Percentiles rank a stretch among this genome's conserved stretches.
These are phyloP conservation scores for Rousettus madagascariensis DNA, from an alignment of 2,797 vertebrate species.

Conservation along the genomic window DNA sequence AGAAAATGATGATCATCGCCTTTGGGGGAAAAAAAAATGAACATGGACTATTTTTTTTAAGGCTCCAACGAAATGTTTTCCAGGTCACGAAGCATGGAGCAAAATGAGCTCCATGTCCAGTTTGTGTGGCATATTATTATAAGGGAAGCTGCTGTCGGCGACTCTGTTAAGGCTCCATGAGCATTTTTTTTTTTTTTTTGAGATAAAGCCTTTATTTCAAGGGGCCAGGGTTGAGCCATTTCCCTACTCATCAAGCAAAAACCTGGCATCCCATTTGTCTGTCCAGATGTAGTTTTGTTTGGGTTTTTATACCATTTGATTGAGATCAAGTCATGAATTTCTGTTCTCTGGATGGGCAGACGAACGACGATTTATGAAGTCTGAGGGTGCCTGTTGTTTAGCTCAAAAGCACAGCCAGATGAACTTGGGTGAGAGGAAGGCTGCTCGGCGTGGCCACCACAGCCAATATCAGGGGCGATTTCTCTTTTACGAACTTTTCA, in stretches of 20 bases:
- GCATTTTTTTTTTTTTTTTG: constrained; percentile 50
- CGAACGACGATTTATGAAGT: constrained; percentile 9
- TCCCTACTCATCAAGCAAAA: constrained; percentile 72
- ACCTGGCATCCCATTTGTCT: constrained; percentile 64
- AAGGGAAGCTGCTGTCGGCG: constrained; percentile 66
- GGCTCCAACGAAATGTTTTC: constrained; percentile 76
- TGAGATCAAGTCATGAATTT: constrained; percentile 67
- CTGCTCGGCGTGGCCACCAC: background rate
- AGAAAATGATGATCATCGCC: constrained; percentile 45
- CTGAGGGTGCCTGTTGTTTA: constrained; percentile 56
- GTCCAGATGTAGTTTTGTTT: constrained; percentile 74
- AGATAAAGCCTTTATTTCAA: constrained; percentile 77
- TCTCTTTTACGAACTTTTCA: constrained; percentile 26
- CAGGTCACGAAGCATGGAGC: constrained; percentile 77
- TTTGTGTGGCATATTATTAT: constrained; percentile 79
- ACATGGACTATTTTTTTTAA: constrained; percentile 48
- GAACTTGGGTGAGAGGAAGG: constrained; percentile 36
- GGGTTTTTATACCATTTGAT: constrained; percentile 72
- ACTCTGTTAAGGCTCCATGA: constrained; percentile 74
- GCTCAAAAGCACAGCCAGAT: constrained; percentile 69
- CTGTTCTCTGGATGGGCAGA: constrained; percentile 56
- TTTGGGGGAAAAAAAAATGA: background rate
- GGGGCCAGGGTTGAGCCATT: constrained; percentile 72
- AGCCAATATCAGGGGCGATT: background rate
- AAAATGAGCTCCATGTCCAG: constrained; percentile 68